phyloP scores from a whole-genome alignment of 1,140 invertebrate species.

The Drosophila parabipectinata region DNA sequence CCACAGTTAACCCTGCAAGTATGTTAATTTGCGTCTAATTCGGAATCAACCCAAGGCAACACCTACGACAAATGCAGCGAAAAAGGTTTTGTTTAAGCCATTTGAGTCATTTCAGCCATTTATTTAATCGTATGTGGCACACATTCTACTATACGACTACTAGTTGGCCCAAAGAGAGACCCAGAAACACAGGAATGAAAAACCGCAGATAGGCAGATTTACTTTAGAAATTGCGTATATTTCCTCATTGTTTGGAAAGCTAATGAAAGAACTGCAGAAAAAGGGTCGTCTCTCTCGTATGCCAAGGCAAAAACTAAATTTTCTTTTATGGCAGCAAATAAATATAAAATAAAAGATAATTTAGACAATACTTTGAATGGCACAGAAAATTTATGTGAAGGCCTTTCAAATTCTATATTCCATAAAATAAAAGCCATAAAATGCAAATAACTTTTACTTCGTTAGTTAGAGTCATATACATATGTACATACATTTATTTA shows the following conservation, averaged over 20 bases:
- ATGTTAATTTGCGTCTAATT: conserved; percentile 40
- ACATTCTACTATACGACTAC: conserved; percentile 7
- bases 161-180: not conserved
- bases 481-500: not conserved
- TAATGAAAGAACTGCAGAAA: conserved; percentile 28
- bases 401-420: conserved; percentile 4
- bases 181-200: conserved; percentile 2
- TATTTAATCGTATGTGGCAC: conserved; percentile 23
- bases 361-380: not conserved
- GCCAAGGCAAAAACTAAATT: not conserved
- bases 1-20: conserved; percentile 42
- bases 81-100: conserved; percentile 28
- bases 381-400: not conserved
- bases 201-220: conserved; percentile 26
- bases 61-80: conserved; percentile 20
- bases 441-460: conserved; percentile 9
- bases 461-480: not conserved
- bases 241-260: conserved; percentile 40
- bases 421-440: not conserved
- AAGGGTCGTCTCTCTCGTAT: not conserved
- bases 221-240: conserved; percentile 25
- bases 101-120: not conserved
- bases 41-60: conserved; percentile 33
- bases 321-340: not conserved
- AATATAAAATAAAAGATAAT: not conserved